A percentile compares a stretch with the other conserved stretches of the same genome.
These are phyloP conservation scores for Rhodeus uyekii DNA, from an alignment of 2,797 vertebrate species.

Conservation along the genomic window DNA sequence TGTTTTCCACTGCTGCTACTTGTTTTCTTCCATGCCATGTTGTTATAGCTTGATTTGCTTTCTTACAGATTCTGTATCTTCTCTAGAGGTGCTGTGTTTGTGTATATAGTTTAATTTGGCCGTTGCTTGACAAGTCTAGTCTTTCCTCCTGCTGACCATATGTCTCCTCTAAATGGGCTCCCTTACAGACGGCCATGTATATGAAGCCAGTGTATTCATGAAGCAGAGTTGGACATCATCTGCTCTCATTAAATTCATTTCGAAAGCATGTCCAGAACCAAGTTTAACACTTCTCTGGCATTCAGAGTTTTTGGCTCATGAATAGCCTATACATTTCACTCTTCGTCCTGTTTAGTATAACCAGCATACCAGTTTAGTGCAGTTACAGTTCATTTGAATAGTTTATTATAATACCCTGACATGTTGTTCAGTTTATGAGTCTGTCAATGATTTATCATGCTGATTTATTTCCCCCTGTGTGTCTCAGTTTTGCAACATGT, in stretches of 20 bases:
- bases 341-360: neutral
- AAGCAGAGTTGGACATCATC: conserved; percentile 19
- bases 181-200: neutral
- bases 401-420: conserved; percentile 2
- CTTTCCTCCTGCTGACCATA: conserved; percentile 48
- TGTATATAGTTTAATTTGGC: conserved; percentile 18
- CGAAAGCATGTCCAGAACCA: neutral
- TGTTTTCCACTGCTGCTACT: neutral
- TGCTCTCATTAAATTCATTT: neutral
- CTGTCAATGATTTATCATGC: conserved; percentile 41
- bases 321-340: neutral
- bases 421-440: conserved; percentile 29
- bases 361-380: conserved; percentile 2
- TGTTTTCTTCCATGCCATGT: neutral
- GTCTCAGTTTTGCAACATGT: conserved; percentile 50
- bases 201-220: neutral
- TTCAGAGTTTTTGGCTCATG: conserved; percentile 10
- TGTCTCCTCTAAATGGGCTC: conserved; percentile 31
- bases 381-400: conserved; percentile 15
- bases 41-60: conserved; percentile 22
- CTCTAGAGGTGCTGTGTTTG: conserved; percentile 6
- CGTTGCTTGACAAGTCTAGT: conserved; percentile 1
- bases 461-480: conserved; percentile 55
- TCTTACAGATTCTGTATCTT: neutral
- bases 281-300: conserved; percentile 8